A percentile compares a stretch with the other conserved stretches of the same genome.
Evolutionary conservation across 2,797 vertebrate species (phyloP).

Genomic region (Microhierax caerulescens): DNA sequence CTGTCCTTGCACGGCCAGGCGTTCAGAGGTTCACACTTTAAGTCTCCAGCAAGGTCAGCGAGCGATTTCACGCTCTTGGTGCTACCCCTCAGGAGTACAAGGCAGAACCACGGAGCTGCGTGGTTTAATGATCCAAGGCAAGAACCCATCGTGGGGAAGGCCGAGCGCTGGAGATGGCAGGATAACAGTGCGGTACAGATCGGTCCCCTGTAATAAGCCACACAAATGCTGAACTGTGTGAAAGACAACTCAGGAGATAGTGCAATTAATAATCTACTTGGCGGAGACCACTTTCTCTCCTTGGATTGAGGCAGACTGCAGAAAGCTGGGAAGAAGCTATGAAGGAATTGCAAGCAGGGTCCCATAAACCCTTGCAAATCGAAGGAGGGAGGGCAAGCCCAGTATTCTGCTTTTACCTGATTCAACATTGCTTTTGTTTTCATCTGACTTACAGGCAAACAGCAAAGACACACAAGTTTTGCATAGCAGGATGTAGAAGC

Average conservation of each 20-base stretch:
- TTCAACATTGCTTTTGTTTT: background rate
- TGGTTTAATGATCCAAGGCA: slow-evolving; percentile 17
- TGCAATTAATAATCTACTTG: background rate
- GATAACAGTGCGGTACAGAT: accelerated
- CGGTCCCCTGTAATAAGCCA: background rate
- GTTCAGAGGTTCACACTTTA: background rate
- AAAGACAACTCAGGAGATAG: background rate
- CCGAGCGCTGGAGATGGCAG: background rate
- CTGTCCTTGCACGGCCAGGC: background rate
- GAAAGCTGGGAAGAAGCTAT: background rate
- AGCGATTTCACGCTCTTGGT: background rate
- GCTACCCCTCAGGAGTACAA: background rate
- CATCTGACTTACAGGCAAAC: background rate
- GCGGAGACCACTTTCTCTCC: background rate
- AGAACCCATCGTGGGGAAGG: background rate
- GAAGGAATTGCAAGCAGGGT: background rate
- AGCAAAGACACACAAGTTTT: background rate
- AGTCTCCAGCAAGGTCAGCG: background rate
- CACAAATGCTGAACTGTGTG: background rate
- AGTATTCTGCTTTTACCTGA: background rate
- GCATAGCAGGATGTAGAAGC: background rate
- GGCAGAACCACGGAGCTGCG: background rate
- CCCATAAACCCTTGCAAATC: background rate
- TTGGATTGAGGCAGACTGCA: background rate
- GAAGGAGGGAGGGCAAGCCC: background rate